These are phyloP conservation scores for Lates calcarifer DNA, from an alignment of 2,113 vertebrate genomes.

Conservation along the genomic window DNA sequence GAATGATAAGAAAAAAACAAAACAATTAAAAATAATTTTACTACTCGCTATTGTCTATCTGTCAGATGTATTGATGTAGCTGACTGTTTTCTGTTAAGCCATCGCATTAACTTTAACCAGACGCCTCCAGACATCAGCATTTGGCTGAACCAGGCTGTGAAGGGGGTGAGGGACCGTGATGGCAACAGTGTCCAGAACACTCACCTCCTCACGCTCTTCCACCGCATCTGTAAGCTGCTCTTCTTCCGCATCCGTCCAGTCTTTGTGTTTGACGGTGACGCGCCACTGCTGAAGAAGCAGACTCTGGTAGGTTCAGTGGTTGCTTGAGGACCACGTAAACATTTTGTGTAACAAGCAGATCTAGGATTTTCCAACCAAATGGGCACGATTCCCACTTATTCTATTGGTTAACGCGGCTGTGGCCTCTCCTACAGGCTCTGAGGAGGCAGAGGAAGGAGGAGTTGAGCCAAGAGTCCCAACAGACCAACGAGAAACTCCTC, in stretches of 20 bases:
- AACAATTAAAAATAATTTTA: neutral
- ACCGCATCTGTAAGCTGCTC: slow-evolving; percentile 95
- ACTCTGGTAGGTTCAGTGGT: slow-evolving; percentile 88
- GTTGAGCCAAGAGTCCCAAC: slow-evolving; percentile 87
- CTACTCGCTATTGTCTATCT: neutral
- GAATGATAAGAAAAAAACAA: neutral
- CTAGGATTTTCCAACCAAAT: neutral
- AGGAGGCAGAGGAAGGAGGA: slow-evolving; percentile 93
- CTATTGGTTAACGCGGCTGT: neutral
- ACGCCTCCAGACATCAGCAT: slow-evolving; percentile 94
- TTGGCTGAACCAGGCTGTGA: slow-evolving; percentile 98
- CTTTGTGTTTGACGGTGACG: slow-evolving; percentile 97
- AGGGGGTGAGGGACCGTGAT: slow-evolving; percentile 91
- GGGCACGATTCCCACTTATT: neutral
- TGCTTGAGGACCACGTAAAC: neutral
- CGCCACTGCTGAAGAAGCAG: slow-evolving; percentile 94
- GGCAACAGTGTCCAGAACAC: slow-evolving; percentile 91
- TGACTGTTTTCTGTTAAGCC: neutral
- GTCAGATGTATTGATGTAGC: neutral
- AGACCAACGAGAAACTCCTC: slow-evolving; percentile 93
- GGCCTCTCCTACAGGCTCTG: slow-evolving; percentile 83
- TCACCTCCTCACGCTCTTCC: slow-evolving; percentile 95
- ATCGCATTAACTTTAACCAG: slow-evolving; percentile 69
- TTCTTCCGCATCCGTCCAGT: slow-evolving; percentile 96
- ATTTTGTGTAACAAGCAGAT: neutral